Conservation (phyloP, 2,797 vertebrate genomes). For the Phoeniculus purpureus region DNA sequence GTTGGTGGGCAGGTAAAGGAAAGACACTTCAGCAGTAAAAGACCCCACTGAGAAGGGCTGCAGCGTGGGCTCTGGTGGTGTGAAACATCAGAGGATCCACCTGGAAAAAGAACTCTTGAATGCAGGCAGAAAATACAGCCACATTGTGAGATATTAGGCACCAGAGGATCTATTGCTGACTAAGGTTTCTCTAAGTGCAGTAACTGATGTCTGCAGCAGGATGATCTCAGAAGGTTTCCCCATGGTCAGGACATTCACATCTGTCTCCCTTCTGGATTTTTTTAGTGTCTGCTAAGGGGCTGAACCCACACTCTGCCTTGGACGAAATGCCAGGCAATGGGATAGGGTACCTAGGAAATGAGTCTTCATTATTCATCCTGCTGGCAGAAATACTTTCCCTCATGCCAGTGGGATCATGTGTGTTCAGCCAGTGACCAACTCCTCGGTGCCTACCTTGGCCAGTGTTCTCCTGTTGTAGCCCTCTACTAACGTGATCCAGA, state of each 20-base stretch:
- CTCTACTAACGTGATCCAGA: background rate
- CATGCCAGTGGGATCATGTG: background rate
- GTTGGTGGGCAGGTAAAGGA: background rate
- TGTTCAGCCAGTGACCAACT: background rate
- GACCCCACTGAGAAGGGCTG: background rate
- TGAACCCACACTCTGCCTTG: background rate
- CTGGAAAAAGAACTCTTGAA: background rate
- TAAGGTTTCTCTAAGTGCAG: background rate
- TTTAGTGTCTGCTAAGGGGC: background rate
- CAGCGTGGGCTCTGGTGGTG: background rate
- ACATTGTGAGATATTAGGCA: background rate
- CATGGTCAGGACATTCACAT: background rate
- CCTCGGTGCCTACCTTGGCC: background rate
- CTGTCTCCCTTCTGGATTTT: background rate
- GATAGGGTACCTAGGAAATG: accelerated
- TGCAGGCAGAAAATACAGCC: background rate
- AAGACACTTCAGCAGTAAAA: background rate
- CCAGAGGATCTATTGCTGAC: background rate
- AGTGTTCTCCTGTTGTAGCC: background rate
- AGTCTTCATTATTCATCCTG: background rate
- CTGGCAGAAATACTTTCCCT: background rate
- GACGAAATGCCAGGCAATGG: background rate
- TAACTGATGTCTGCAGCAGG: background rate
- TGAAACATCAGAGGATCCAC: background rate
- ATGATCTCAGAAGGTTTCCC: background rate